Conservation (phyloP, 2,113 vertebrate genomes). For the Tinamus guttatus region DNA sequence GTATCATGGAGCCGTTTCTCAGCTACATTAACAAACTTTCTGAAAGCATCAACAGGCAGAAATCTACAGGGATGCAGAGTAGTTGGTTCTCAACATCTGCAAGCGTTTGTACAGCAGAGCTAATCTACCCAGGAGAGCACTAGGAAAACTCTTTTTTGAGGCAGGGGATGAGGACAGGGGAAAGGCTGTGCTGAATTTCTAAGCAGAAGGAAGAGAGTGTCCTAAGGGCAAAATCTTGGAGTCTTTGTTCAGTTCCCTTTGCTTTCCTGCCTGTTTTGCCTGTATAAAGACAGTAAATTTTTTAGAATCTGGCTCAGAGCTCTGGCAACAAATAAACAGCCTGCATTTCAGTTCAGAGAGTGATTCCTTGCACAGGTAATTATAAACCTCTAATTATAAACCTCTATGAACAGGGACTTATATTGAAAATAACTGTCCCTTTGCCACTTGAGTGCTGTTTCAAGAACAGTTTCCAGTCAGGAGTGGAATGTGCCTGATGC, state of each 20-base stretch:
- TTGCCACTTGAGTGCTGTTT: not conserved
- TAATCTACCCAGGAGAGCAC: constrained; percentile 22
- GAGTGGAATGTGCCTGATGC: not conserved
- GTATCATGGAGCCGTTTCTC: not conserved
- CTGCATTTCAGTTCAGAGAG: not conserved
- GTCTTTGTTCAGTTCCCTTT: not conserved
- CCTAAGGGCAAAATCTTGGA: not conserved
- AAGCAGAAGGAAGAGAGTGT: not conserved
- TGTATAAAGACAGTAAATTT: not conserved
- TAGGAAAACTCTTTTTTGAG: not conserved
- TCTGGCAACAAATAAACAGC: not conserved
- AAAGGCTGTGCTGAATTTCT: not conserved
- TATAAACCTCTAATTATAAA: not conserved
- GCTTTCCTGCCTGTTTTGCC: not conserved
- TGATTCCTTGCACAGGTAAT: not conserved
- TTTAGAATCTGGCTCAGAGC: not conserved
- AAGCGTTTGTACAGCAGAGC: constrained; percentile 9
- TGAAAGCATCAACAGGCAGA: not conserved
- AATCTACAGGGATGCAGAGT: constrained; percentile 20
- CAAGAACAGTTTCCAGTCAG: not conserved
- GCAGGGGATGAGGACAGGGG: not conserved
- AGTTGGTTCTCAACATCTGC: constrained; percentile 38
- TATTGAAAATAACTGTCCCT: not conserved
- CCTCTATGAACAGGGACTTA: not conserved
- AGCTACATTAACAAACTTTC: not conserved